Base-by-base conservation (phyloP, 1,140 invertebrate genomes). In the Drosophila nikananu region DNA sequence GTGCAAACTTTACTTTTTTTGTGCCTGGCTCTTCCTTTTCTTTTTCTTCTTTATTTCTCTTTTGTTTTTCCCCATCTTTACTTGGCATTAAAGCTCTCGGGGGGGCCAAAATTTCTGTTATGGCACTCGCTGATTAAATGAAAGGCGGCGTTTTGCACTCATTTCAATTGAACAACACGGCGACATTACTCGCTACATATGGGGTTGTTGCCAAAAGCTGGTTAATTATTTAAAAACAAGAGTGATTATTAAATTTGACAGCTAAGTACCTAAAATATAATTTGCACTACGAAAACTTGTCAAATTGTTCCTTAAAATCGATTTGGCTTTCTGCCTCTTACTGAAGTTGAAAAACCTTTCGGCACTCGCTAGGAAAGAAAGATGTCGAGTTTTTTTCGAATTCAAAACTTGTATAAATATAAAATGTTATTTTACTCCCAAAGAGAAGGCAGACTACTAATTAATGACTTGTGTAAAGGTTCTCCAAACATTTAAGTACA, bases 41-140 rank as follows among this genome's bases (percentile, higher is more conserved):
- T 41, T 46, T 46, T 37, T 59, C 10, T 66, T 19, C 13, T 48
- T 44, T 10, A 17, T 25, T 17, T 51, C 10, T 46, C 12, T 15
- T 37, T 35, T 72, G n/a, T 37, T 49, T 54, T 55, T 35, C 32
- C 55, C 67, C 68, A 60, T 51, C 39, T 44, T 37, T 49, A 37
- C 48, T 44, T 37, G 48, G 63, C 49, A 60, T 73, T 73, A 73
- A 73, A 73, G 70, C 70, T 74, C 55, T 73, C 37, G 67, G 63
- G 59, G 63, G 59, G 30, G 21, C 67, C 64, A 71, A 48, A 13
- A 73, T 72, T 73, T 73, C 23, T 72, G 41, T 72, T 60, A 72
- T 73, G 67, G 44, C 42, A 73, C 70, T 74, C 49, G 70, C 70
- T 75, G 78, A 80, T 60, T 60, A 80, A 80, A 63, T 80, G 70